Evolutionary conservation across 2,888 invertebrate genomes (phyloP), one percentile per base, ranked within the genome.

Genomic region (Drosophila engyochracea): DNA sequence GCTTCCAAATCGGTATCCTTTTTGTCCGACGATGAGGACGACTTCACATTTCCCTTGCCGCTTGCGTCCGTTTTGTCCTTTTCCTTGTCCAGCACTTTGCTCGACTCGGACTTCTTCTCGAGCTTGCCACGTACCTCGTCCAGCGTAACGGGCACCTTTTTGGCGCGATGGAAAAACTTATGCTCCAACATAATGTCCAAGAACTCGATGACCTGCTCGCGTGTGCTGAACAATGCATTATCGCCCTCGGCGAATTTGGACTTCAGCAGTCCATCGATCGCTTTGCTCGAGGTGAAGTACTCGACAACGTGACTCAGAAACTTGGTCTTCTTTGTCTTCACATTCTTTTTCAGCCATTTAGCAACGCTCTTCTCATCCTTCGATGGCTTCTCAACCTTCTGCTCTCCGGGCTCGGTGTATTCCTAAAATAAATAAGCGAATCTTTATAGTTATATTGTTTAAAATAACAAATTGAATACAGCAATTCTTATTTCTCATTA

Each of bases 221-320:
- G 95, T 9, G 96, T 96, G 31, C 96, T 95, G 93, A 99, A 99
- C 52, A 97, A 93, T 0, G 96, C 95, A 62, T 95, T 95, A 79
- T 96, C 96, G 62, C 96, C 96, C 60, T 96, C 95, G 70, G 96
- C 97, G 96, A 97, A 99, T 93, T 97, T 97, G 0, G 99, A 99
- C 52, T 97, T 97, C 92, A 99, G 93, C 10, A 99, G 94, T 0
- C 96, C 97, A 92, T 99, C 99, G 19, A 99, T 96, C 1, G 99
- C 99, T 93, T 98, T 97, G 76, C 95, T 95, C 76, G 96, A 96
- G 81, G 98, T 98, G 92, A 99, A 99, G 94, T 99, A 99, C 93
- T 98, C 98, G 16, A 99, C 99, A 93, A 98, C 97, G 93, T 99
- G 99, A 91, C 97, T 98, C 60, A 99, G 95, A 93, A 99, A 98